Base-by-base conservation (phyloP, 2,113 vertebrate genomes). In the Myotis lucifugus region DNA sequence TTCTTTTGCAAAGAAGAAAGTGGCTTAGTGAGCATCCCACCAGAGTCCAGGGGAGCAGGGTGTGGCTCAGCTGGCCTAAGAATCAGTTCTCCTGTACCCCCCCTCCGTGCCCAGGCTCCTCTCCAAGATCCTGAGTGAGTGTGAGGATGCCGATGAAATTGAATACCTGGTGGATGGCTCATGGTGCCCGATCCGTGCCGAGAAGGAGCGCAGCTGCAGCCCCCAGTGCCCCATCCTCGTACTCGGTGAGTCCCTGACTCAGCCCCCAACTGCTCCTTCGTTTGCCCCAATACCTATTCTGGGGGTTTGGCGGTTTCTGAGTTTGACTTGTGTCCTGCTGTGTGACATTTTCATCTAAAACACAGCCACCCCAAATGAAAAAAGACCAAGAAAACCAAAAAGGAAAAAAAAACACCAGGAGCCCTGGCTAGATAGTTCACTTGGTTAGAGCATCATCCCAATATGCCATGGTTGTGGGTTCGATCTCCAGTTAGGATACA, bases 101-200 rank as follows among this genome's bases (percentile, higher is more conserved):
- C 61, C 64, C 0, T 0, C 48, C 93, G 25, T 18, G 5, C 74
- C 40, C 98, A 99, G 99, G 97, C 98, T 99, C 32, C 98, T 99
- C 50, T 99, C 99, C 4, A 99, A 99, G 98, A 99, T 99, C 96
- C 98, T 99, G 95, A 99, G 98, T 0, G 99, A 99, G 98, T 99
- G 99, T 0, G 99, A 99, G 96, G 99, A 99, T 1, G 99, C 99
- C 0, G 99, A 99, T 46, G 99, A 99, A 97, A 99, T 99, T 0
- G 99, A 99, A 93, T 99, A 99, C 97, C 97, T 99, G 97, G 99
- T 99, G 11, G 99, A 99, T 1, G 99, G 99, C 32, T 99, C 99
- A 18, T 99, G 99, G 99, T 98, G 98, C 97, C 99, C 99, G 6
- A 99, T 99, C 98, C 98, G 99, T 34, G 99, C 99, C 0, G 99